phyloP scores from a whole-genome alignment of 2,888 invertebrate species.

The Drosophila anomalata region DNA sequence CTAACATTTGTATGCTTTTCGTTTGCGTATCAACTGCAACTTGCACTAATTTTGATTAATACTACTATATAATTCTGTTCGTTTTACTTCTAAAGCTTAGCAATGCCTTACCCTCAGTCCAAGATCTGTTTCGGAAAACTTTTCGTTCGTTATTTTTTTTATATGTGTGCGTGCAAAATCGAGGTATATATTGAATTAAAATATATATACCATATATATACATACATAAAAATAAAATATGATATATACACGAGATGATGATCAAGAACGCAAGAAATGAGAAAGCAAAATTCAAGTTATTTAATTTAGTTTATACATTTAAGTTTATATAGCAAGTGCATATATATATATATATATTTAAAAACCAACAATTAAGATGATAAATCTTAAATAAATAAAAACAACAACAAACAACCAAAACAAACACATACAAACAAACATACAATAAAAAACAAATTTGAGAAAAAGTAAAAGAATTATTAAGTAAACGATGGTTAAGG shows the following conservation, averaged over 20 bases:
- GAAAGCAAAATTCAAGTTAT: conserved; percentile 74
- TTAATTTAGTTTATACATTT: conserved; percentile 75
- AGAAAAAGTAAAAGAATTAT: conserved; percentile 63
- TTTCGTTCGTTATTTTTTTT: conserved; percentile 75
- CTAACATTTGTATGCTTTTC: conserved; percentile 54
- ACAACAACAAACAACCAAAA: conserved; percentile 60
- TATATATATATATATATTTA: conserved; percentile 65
- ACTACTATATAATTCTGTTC: conserved; percentile 6
- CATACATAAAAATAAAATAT: conserved; percentile 44
- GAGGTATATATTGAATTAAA: conserved; percentile 52
- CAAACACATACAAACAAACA: conserved; percentile 57
- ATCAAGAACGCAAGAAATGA: conserved; percentile 42
- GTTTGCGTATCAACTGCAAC: conserved; percentile 37
- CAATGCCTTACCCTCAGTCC: conserved; percentile 19
- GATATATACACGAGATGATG: conserved; percentile 40
- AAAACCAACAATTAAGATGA: conserved; percentile 62
- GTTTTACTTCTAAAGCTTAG: conserved; percentile 9
- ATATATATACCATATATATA: conserved; percentile 49
- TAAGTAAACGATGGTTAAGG: conserved; percentile 55
- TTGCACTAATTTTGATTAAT: conserved; percentile 43
- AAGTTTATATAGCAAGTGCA: conserved; percentile 81
- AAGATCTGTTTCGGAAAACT: conserved; percentile 24
- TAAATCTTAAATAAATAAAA: conserved; percentile 49
- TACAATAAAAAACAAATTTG: conserved; percentile 58
- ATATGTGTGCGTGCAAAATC: conserved; percentile 75